Conservation (phyloP, 2,797 vertebrate species). For the Hyperoplus immaculatus region DNA sequence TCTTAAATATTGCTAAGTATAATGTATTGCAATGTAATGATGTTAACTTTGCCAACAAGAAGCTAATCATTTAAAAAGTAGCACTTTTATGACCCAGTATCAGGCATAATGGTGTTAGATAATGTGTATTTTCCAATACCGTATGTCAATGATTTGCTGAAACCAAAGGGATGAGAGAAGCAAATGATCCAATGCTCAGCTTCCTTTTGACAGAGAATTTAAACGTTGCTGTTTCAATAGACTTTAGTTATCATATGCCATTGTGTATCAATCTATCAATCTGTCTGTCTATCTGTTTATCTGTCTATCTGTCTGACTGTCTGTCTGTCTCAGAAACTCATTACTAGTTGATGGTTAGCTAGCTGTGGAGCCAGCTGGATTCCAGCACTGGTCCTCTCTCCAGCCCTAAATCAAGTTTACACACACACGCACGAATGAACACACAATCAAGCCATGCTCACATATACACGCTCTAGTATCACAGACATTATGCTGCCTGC, state of each 20-base stretch:
- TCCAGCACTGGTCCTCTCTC: conserved; percentile 57
- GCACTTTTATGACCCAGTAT: background rate
- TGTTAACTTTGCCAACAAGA: background rate
- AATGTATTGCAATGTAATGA: background rate
- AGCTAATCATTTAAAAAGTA: background rate
- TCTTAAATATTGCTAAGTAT: background rate
- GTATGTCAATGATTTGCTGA: background rate
- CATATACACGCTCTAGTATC: conserved; percentile 29
- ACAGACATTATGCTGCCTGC: conserved; percentile 42
- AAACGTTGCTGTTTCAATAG: background rate
- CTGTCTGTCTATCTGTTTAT: background rate
- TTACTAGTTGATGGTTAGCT: conserved; percentile 77
- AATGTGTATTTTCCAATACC: background rate
- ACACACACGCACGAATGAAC: conserved; percentile 14
- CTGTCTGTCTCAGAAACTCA: conserved; percentile 42
- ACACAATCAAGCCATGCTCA: conserved; percentile 25
- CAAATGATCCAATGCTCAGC: background rate
- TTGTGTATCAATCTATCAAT: background rate
- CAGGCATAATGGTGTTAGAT: background rate
- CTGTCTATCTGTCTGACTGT: conserved; percentile 16
- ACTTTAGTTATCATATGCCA: background rate
- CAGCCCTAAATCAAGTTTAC: conserved; percentile 56
- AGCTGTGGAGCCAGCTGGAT: conserved; percentile 70
- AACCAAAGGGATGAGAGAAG: conserved; percentile 1
- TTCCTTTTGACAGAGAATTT: background rate